Evolutionary conservation across 2,797 vertebrate species (phyloP).

Genomic region (Salarias fasciatus): DNA sequence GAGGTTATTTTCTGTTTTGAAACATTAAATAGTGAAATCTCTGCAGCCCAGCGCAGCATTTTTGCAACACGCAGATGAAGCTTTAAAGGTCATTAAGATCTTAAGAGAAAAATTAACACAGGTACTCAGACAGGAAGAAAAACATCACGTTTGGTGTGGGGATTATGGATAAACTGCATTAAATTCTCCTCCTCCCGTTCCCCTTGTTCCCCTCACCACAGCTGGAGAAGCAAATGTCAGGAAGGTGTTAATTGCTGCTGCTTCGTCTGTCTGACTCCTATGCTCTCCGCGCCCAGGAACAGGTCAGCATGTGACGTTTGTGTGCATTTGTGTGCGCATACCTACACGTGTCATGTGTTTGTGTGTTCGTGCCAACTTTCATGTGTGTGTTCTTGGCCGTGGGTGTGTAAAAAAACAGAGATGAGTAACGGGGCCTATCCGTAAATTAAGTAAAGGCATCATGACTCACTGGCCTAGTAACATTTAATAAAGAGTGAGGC

Average conservation of each 20-base stretch:
- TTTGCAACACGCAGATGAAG: slow-evolving; percentile 21
- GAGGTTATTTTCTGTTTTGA: slow-evolving; percentile 19
- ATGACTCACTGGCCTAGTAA: slow-evolving; percentile 18
- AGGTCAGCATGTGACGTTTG: slow-evolving; percentile 38
- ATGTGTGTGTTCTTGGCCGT: background rate
- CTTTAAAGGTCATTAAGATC: slow-evolving; percentile 46
- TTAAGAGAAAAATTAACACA: slow-evolving; percentile 26
- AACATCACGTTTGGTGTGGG: slow-evolving; percentile 14
- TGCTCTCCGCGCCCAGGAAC: slow-evolving; percentile 49
- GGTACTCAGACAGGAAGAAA: background rate
- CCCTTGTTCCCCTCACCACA: slow-evolving; percentile 53
- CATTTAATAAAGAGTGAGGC: slow-evolving; percentile 5
- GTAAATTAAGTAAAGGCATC: slow-evolving; percentile 21
- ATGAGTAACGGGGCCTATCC: slow-evolving; percentile 9
- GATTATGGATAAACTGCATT: slow-evolving; percentile 33
- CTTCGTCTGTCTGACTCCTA: slow-evolving; percentile 45
- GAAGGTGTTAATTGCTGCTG: slow-evolving; percentile 68
- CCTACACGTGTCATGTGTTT: background rate
- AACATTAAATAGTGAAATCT: slow-evolving; percentile 30
- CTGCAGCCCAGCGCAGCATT: slow-evolving; percentile 14
- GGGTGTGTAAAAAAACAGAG: slow-evolving; percentile 2
- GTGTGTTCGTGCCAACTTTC: background rate
- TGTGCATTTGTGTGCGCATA: background rate
- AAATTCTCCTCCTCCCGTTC: slow-evolving; percentile 42
- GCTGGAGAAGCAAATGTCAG: slow-evolving; percentile 69